Percentiles rank a stretch among this genome's conserved stretches.
phyloP scores from a whole-genome alignment of 2,888 invertebrate genomes.

The Carcina quercana region DNA sequence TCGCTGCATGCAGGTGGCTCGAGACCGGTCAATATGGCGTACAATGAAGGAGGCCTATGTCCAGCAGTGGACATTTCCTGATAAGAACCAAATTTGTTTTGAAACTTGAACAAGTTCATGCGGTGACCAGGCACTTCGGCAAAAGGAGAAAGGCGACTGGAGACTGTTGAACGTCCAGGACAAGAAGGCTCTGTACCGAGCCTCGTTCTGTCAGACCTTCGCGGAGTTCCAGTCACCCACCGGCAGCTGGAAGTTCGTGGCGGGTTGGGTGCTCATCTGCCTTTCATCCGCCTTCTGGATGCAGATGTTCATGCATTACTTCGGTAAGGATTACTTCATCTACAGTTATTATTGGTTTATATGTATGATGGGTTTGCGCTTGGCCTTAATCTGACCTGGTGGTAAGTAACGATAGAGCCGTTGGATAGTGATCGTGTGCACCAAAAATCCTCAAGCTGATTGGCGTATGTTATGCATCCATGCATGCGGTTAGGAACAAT shows the following conservation, averaged over 20 bases:
- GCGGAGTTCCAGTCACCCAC: constrained; percentile 89
- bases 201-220: constrained; percentile 95
- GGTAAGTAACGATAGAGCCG: too few species aligned
- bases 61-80: too few species aligned
- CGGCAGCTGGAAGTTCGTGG: constrained; percentile 85
- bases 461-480: too few species aligned
- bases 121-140: constrained; percentile 80
- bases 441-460: too few species aligned
- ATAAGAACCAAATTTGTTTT: not conserved
- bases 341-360: too few species aligned
- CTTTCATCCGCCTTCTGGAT: constrained; percentile 72
- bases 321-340: constrained; percentile 59
- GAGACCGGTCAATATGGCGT: too few species aligned
- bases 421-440: too few species aligned
- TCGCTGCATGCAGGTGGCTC: too few species aligned
- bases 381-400: too few species aligned
- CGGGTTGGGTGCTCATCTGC: constrained; percentile 72
- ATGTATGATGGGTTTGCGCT: too few species aligned
- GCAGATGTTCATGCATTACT: constrained; percentile 73
- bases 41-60: too few species aligned
- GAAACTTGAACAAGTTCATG: not conserved
- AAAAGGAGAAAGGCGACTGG: constrained; percentile 98
- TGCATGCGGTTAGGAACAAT: too few species aligned
- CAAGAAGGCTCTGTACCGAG: constrained; percentile 93
- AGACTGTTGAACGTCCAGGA: constrained; percentile 90